Evolutionary conservation across 1,140 invertebrate species (phyloP), one percentile per base, ranked within the genome.

Genomic region (Heliconius hewitsoni): DNA sequence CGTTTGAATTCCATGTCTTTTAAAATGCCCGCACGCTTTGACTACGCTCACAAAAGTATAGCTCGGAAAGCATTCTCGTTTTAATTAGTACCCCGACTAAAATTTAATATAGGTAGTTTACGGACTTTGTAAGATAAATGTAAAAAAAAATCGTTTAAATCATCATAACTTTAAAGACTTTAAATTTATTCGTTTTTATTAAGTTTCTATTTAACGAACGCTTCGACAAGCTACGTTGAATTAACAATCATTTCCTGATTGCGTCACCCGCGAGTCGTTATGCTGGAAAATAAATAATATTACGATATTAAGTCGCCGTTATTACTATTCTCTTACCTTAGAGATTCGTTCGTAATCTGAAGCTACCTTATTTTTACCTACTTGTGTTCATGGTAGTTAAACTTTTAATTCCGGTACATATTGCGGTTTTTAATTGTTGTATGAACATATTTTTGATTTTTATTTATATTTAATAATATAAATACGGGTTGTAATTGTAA

Each of bases 251-350:
- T 55, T 30, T 55, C 27, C 46, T 74, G 73, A 75, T 76, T 74
- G 72, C 46, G 71, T 73, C 57, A 78, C 27, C 60, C 30, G 52
- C 30, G 42, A 42, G 18, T 27, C 66, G 73, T 34, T 18, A 37
- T 72, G 70, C 8, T 75, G 50, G 70, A 75, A 81, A 71, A 73
- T 78, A 78, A 79, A 79, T 77, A 79, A 77, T 79, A 73, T 80
- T 80, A 78, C 71, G 75, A 79, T 81, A 83, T 83, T 83, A 80
- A 79, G 75, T 80, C 52, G 79, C 23, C 71, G 71, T 83, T 83
- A 83, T 83, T 80, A 83, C 74, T 83, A 79, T 82, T 70, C 74
- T 34, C 72, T 34, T 42, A 76, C 78, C 78, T 79, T 37, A 66
- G 81, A 52, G 81, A 81, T 82, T 55, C 37, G 60, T 55, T 80